phyloP scores from a whole-genome alignment of 1,140 invertebrate genomes.

The Geopemphigus sp. region DNA sequence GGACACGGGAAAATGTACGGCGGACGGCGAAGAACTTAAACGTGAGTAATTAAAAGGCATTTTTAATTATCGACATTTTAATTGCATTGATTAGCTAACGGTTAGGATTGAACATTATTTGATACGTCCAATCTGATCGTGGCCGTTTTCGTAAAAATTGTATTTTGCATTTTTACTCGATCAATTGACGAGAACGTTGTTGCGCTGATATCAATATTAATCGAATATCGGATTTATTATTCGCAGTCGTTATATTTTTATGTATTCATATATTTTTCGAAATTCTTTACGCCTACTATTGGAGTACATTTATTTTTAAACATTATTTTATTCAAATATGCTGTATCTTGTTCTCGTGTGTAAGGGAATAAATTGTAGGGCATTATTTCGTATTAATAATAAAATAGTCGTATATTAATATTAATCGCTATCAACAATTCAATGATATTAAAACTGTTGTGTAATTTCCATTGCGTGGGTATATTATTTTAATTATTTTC shows the following conservation, averaged over 20 bases:
- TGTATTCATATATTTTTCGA: neutral
- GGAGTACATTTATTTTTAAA: too few relatives aligned
- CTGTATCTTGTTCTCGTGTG: too few relatives aligned
- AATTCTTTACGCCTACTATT: too few relatives aligned
- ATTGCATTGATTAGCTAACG: neutral
- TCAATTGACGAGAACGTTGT: neutral
- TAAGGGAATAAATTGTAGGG: neutral
- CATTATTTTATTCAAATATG: too few relatives aligned
- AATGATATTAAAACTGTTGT: too few relatives aligned
- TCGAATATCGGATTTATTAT: too few relatives aligned
- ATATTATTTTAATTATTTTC: too few relatives aligned
- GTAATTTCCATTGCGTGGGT: too few relatives aligned
- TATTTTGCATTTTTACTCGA: neutral
- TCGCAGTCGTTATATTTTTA: neutral
- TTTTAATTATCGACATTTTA: neutral
- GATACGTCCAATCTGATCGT: neutral
- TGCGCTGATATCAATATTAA: neutral
- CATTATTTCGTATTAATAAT: neutral
- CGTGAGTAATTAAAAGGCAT: constrained; percentile 58
- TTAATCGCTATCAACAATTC: too few relatives aligned
- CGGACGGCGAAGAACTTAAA: constrained; percentile 70
- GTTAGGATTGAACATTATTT: neutral
- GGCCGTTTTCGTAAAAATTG: neutral
- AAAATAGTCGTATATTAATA: too few relatives aligned
- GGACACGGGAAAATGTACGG: constrained; percentile 66